phyloP scores from a whole-genome alignment of 1,140 invertebrate species.

The Magallana angulata region DNA sequence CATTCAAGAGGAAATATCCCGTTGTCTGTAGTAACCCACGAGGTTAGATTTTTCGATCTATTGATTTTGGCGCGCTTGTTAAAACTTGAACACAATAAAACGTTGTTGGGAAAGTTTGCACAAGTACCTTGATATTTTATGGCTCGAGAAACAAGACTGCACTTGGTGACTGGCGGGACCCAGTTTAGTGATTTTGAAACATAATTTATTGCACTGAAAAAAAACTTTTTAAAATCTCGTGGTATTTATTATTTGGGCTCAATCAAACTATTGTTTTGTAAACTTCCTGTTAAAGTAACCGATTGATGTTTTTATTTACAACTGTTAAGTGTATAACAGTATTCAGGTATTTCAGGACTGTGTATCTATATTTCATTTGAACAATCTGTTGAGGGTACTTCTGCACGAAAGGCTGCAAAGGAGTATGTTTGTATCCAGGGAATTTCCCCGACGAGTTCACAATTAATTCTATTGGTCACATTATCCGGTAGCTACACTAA shows the following conservation, averaged over 20 bases:
- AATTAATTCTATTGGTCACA: conserved; percentile 15
- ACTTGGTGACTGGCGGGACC: conserved; percentile 5
- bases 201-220: too few relatives aligned
- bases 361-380: not conserved
- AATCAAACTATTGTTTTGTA: too few relatives aligned
- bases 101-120: not conserved
- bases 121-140: conserved; percentile 8
- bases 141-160: not conserved
- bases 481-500: not conserved
- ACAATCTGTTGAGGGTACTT: conserved; percentile 1
- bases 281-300: too few relatives aligned
- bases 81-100: conserved; percentile 2
- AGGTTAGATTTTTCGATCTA: not conserved
- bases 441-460: not conserved
- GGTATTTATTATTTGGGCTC: too few relatives aligned
- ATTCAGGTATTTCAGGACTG: too few relatives aligned
- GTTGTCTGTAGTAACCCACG: conserved; percentile 25
- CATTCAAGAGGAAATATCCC: conserved; percentile 41
- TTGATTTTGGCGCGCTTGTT: conserved; percentile 32
- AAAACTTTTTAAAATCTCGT: too few relatives aligned
- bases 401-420: not conserved
- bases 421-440: not conserved
- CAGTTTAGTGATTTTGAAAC: too few relatives aligned
- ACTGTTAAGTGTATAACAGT: too few relatives aligned
- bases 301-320: too few relatives aligned